Evolutionary conservation across 2,888 invertebrate species (phyloP).

Genomic region (Caenorhabditis drosophilae): DNA sequence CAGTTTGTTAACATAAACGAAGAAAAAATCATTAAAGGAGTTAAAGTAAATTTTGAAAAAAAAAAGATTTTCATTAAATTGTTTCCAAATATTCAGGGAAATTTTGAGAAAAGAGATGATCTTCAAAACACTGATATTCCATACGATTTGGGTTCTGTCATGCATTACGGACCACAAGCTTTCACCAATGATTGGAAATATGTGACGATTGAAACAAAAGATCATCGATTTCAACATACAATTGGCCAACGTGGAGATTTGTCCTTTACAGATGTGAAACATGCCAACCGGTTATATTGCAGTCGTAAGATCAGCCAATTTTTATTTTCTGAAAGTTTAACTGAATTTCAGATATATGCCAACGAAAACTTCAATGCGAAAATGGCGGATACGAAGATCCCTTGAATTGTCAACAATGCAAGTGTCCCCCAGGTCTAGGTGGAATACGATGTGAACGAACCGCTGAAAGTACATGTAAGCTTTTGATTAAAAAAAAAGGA

Average conservation of each 20-base stretch:
- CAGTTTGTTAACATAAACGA: slow-evolving; percentile 53
- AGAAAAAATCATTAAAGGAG: slow-evolving; percentile 44
- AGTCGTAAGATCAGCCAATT: slow-evolving; percentile 25
- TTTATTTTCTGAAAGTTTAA: background rate
- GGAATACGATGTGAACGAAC: slow-evolving; percentile 44
- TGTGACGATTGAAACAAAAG: slow-evolving; percentile 55
- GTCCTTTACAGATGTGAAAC: slow-evolving; percentile 58
- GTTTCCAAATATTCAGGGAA: slow-evolving; percentile 30
- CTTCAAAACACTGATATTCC: slow-evolving; percentile 46
- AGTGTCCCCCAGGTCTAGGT: slow-evolving; percentile 51
- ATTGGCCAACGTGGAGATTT: slow-evolving; percentile 55
- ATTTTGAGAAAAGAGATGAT: slow-evolving; percentile 50
- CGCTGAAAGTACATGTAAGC: slow-evolving; percentile 19
- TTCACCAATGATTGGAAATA: slow-evolving; percentile 54
- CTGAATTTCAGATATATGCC: slow-evolving; percentile 46
- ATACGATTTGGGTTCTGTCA: slow-evolving; percentile 54
- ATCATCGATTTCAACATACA: slow-evolving; percentile 56
- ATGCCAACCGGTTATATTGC: slow-evolving; percentile 53
- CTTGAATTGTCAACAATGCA: slow-evolving; percentile 46
- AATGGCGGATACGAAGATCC: slow-evolving; percentile 58
- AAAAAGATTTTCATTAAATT: background rate
- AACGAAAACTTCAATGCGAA: slow-evolving; percentile 32
- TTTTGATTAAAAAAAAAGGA: background rate
- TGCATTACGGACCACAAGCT: slow-evolving; percentile 59
- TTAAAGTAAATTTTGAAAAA: slow-evolving; percentile 52